A percentile compares a stretch with the other conserved stretches of the same genome.
These are phyloP conservation scores for Volucella zonaria DNA, from an alignment of 2,888 invertebrate species.

Conservation along the genomic window DNA sequence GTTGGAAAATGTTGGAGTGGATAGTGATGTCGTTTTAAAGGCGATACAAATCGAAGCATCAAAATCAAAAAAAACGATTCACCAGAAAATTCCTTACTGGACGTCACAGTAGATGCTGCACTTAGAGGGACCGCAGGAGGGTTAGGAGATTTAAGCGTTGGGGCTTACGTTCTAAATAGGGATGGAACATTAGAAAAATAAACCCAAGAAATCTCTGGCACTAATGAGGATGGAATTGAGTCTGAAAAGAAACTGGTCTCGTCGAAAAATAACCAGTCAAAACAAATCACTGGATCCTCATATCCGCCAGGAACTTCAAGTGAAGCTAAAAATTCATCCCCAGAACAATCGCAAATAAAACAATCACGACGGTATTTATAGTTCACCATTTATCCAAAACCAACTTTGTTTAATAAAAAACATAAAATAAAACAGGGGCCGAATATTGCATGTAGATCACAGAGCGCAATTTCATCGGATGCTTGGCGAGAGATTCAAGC, in stretches of 20 bases:
- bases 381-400: constrained; percentile 13
- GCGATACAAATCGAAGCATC: constrained; percentile 23
- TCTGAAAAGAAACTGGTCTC: not conserved
- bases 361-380: not conserved
- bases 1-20: constrained; percentile 18
- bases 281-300: too few relatives aligned
- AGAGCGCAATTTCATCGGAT: too few relatives aligned
- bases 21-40: not conserved
- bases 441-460: too few relatives aligned
- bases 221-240: not conserved
- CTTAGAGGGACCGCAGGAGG: constrained; percentile 1
- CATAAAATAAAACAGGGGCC: not conserved
- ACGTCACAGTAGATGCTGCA: not conserved
- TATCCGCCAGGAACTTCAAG: too few relatives aligned
- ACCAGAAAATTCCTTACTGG: constrained; percentile 6
- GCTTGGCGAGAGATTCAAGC: too few relatives aligned
- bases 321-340: too few relatives aligned
- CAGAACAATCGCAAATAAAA: too few relatives aligned
- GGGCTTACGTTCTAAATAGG: constrained; percentile 1
- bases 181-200: too few relatives aligned
- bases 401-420: constrained; percentile 7
- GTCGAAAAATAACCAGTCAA: not conserved
- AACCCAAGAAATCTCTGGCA: not conserved
- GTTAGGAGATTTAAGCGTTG: constrained; percentile 2
- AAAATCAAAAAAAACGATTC: not conserved